Evolutionary conservation across 2,888 invertebrate genomes (phyloP), one percentile per base, ranked within the genome.

Genomic region (Heliconius ismenius): DNA sequence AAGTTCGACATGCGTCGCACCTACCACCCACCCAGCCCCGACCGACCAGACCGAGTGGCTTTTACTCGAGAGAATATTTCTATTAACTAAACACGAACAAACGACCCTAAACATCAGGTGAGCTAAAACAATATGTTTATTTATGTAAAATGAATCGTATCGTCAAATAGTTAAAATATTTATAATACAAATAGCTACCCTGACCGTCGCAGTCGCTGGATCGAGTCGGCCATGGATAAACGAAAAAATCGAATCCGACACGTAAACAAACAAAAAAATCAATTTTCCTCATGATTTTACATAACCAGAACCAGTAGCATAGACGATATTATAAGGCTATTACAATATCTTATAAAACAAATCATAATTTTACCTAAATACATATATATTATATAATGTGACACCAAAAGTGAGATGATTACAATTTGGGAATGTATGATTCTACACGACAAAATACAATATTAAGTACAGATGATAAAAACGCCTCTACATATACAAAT

Each of bases 351-450:
- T 91, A 93, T 85, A 90, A 91, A 93, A 91, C 89, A 91, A 91
- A 91, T 88, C 4, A 67, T 67, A 90, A 90, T 90, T 90, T 91
- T 91, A 92, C 85, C 92, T 93, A 92, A 89, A 91, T 90, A 91
- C 90, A 86, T 58, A 70, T 15, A 43, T 43, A 43, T 43, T 13
- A 49, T 7, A 49, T 49, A 89, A 92, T 85, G 90, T 89, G 90
- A 90, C 89, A 89, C 87, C 89, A 91, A 88, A 86, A 89, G 88
- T 89, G 90, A 89, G 90, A 91, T 87, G 92, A 92, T 92, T 93
- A 92, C 86, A 92, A 91, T 92, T 92, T 91, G 91, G 92, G 92
- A 93, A 93, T 93, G 93, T 91, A 91, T 90, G 91, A 92, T 89
- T 90, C 92, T 93, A 92, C 90, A 89, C 86, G 90, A 91, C 87